Base-by-base conservation (phyloP, 2,888 invertebrate species). In the Coelopa pilipes region DNA sequence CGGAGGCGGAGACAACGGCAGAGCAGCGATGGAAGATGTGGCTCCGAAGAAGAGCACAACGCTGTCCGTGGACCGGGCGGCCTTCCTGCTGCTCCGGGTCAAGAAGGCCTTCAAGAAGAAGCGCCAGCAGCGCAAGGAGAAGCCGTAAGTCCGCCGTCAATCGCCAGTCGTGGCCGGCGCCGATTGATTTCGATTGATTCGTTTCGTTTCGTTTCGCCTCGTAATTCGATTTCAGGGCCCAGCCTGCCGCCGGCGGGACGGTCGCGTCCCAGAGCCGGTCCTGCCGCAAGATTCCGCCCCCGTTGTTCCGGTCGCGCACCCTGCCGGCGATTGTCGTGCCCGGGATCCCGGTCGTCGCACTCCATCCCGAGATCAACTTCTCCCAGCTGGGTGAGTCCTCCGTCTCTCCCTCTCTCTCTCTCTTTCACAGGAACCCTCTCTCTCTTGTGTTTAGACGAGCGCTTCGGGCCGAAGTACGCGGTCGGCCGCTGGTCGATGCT, bases 91-190 rank as follows among this genome's bases (percentile, higher is more conserved):
- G 80, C 89, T 96, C 80, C 90, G 96, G 80, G 96, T 96, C 75
- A 96, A 96, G 85, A 92, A 94, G 83, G 96, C 95, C 57, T 96
- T 96, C 88, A 95, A 94, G 88, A 96, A 94, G 89, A 96, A 96
- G 89, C 92, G 95, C 80, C 92, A 95, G 85, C 94, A 94, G 86
- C 90, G 94, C 81, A 95, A 95, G 85, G 95, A 96, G 77, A 94
- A 93, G 90, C 93, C 92, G 95, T 95, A 86, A 93, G 93, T 91
- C 17, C 13, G 21, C 12, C 17, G 46, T 24, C 21, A 59, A 62
- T 34, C 34, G 45, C n/a, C n/a, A 62, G 34, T 15, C 10, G 62
- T 9, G n/a, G 34, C 24, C 13, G 34, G 15, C 7, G 60, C 24
- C 7, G 5, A n/a, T 47, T 65, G 65, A 46, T 59, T 59, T 57